Conservation (phyloP, 2,113 vertebrate genomes). For the Synchiropus splendidus region DNA sequence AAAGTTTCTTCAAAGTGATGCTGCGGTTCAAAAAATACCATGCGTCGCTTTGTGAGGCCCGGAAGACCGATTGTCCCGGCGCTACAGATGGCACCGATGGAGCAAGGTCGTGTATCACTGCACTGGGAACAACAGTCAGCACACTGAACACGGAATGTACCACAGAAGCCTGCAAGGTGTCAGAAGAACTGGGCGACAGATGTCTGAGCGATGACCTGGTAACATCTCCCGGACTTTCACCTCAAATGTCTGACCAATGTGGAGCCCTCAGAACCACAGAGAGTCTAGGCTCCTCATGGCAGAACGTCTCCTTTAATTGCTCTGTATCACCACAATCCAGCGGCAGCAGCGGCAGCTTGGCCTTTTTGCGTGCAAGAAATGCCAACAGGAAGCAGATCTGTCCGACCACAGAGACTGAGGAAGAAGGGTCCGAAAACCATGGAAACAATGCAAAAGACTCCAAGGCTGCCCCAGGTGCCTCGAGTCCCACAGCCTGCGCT, state of each 20-base stretch:
- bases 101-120: slow-evolving; percentile 71
- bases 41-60: slow-evolving; percentile 69
- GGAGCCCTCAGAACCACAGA: slow-evolving; percentile 25
- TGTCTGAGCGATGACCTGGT: no score
- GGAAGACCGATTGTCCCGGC: slow-evolving; percentile 44
- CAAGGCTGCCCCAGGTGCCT: background rate
- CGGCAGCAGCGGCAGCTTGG: slow-evolving; percentile 1
- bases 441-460: no score
- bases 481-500: background rate
- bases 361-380: no score
- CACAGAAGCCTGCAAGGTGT: slow-evolving; percentile 25
- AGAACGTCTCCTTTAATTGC: slow-evolving; percentile 36
- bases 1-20: slow-evolving; percentile 68
- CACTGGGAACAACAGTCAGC: slow-evolving; percentile 71
- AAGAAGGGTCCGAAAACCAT: slow-evolving; percentile 11
- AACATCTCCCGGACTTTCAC: background rate
- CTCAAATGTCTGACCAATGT: background rate
- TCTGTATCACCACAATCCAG: slow-evolving; percentile 15
- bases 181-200: background rate
- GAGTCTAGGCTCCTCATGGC: slow-evolving; percentile 57
- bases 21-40: slow-evolving; percentile 75
- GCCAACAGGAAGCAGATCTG: slow-evolving; percentile 4
- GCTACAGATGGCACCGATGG: slow-evolving; percentile 1
- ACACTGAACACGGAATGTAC: slow-evolving; percentile 36
- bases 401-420: slow-evolving; percentile 17